phyloP scores from a whole-genome alignment of 2,888 invertebrate species.

The Stegophylla sp. region DNA sequence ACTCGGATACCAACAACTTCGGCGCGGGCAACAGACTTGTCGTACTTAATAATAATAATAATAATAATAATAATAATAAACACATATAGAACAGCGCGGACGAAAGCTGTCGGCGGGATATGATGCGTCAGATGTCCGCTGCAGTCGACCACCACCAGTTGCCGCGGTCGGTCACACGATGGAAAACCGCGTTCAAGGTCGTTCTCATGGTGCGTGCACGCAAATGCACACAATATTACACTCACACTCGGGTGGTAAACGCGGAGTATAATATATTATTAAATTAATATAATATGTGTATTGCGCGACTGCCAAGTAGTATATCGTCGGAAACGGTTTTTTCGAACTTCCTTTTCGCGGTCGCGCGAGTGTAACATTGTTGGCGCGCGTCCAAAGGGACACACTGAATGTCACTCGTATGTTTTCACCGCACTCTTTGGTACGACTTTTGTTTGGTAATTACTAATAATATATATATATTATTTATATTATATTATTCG shows the following conservation, averaged over 20 bases:
- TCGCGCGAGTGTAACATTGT: too few relatives aligned
- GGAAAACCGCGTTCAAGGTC: conserved; percentile 43
- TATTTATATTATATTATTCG: not conserved
- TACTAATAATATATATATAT: not conserved
- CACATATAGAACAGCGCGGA: too few relatives aligned
- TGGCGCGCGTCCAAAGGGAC: too few relatives aligned
- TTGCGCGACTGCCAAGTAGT: not conserved
- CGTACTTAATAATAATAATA: too few relatives aligned
- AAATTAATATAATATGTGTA: too few relatives aligned
- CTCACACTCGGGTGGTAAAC: too few relatives aligned
- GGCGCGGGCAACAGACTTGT: too few relatives aligned
- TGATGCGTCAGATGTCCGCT: conserved; percentile 36
- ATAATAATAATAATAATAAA: too few relatives aligned
- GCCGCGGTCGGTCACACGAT: conserved; percentile 44
- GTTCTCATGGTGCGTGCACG: conserved; percentile 38
- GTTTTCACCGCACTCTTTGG: too few relatives aligned
- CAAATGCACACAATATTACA: not conserved
- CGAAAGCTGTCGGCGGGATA: conserved; percentile 5
- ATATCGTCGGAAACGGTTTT: conserved; percentile 1
- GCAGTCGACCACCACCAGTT: conserved; percentile 9
- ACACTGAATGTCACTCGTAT: too few relatives aligned
- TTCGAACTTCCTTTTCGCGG: not conserved
- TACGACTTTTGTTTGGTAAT: too few relatives aligned
- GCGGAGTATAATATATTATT: not conserved
- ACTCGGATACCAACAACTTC: too few relatives aligned